Evolutionary conservation across 2,888 invertebrate species (phyloP).

Genomic region (Periphyllus acericola): DNA sequence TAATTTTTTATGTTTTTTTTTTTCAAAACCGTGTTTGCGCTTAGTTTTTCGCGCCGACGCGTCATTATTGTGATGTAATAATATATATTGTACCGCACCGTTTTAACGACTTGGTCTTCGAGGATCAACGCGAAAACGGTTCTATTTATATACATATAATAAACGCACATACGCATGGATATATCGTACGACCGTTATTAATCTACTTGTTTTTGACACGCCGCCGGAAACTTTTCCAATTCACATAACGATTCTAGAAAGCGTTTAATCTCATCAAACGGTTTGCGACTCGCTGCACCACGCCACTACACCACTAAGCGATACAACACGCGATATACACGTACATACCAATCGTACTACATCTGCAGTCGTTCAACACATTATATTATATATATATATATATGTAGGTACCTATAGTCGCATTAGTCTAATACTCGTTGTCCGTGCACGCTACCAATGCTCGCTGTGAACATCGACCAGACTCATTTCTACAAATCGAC

Average conservation of each 20-base stretch:
- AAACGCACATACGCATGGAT: background rate
- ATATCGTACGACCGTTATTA: background rate
- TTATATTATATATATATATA: background rate
- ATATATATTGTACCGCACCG: too few species aligned
- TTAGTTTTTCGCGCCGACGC: background rate
- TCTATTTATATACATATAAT: background rate
- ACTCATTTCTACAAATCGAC: background rate
- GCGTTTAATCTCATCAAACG: conserved; percentile 31
- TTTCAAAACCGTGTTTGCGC: background rate
- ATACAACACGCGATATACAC: background rate
- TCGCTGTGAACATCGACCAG: too few species aligned
- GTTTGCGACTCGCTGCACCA: background rate
- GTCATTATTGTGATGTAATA: too few species aligned
- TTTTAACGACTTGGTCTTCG: background rate
- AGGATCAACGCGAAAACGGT: conserved; percentile 20
- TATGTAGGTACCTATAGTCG: background rate
- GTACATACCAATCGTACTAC: background rate
- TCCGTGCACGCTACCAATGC: too few species aligned
- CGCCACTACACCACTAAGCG: background rate
- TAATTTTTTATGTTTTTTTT: background rate
- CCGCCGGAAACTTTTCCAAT: conserved; percentile 7
- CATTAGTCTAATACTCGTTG: background rate
- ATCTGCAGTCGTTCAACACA: background rate
- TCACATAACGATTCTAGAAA: conserved; percentile 27
- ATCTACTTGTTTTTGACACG: background rate